phyloP scores from a whole-genome alignment of 53 echinoderm and acorn worm species.

The Crossaster papposus region DNA sequence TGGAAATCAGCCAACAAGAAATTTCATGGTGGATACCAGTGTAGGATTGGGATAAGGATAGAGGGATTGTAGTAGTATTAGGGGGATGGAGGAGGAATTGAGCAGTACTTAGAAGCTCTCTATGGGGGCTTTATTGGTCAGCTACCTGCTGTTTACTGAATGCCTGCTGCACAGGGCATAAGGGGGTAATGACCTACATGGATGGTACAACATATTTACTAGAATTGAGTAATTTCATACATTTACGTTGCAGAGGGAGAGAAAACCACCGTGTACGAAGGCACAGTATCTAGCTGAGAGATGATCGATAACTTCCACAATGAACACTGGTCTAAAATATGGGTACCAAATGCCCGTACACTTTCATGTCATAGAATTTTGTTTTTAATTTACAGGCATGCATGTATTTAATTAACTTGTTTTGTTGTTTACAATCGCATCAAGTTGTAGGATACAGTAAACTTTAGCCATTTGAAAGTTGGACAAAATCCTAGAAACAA shows the following conservation, averaged over 20 bases:
- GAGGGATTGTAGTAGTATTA: not conserved
- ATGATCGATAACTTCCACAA: not conserved
- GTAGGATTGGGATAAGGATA: not conserved
- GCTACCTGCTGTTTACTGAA: not conserved
- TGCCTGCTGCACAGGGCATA: constrained; percentile 28
- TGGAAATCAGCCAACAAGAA: not conserved
- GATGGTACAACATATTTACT: too few relatives aligned
- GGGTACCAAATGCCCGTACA: not conserved
- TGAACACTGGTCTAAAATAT: not conserved
- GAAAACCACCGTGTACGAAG: not conserved
- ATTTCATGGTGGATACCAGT: not conserved
- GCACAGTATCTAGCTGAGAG: not conserved
- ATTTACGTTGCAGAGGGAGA: not conserved
- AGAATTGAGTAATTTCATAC: not conserved
- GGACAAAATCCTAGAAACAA: too few relatives aligned
- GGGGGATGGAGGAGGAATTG: not conserved
- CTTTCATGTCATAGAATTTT: too few relatives aligned
- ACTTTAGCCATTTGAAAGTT: too few relatives aligned
- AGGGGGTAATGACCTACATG: constrained; percentile 26
- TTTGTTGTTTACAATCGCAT: too few relatives aligned
- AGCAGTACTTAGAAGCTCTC: not conserved
- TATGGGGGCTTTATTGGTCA: not conserved
- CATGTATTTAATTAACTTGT: too few relatives aligned
- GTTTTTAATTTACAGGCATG: too few relatives aligned
- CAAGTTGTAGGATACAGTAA: too few relatives aligned